Conservation (phyloP, 2,888 invertebrate genomes). For the Mimachlamys varia region DNA sequence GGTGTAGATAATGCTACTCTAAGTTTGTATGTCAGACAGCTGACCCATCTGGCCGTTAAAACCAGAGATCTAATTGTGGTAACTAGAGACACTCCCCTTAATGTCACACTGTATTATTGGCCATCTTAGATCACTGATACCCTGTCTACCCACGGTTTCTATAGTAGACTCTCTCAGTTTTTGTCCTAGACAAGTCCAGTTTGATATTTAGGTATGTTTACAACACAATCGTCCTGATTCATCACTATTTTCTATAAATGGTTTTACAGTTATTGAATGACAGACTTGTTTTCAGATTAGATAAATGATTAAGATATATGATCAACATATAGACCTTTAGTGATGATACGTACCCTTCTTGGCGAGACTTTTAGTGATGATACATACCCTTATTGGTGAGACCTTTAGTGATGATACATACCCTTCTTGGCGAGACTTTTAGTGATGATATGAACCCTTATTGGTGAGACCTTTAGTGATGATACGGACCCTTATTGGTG, state of each 20-base stretch:
- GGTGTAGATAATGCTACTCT: not conserved
- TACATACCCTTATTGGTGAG: not conserved
- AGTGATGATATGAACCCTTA: not conserved
- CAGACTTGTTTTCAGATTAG: not conserved
- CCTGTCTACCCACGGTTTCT: not conserved
- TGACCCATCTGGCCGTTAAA: not conserved
- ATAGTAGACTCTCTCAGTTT: not conserved
- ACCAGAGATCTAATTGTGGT: slow-evolving; percentile 20
- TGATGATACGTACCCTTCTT: too few relatives aligned
- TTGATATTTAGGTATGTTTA: not conserved
- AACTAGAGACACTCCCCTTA: slow-evolving; percentile 26
- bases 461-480: not conserved
- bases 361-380: not conserved
- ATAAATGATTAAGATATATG: not conserved
- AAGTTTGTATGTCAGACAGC: not conserved
- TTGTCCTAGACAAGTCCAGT: not conserved
- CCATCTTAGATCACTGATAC: slow-evolving; percentile 7
- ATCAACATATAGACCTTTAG: too few relatives aligned
- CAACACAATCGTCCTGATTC: not conserved
- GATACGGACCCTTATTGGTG: not conserved
- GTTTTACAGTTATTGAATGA: not conserved
- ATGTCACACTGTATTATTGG: not conserved
- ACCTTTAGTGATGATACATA: too few relatives aligned
- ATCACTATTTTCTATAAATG: not conserved
- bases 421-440: not conserved